A percentile compares a stretch with the other conserved stretches of the same genome.
These are phyloP conservation scores for Lagorchestes hirsutus DNA, from an alignment of 2,797 vertebrate genomes.

Conservation along the genomic window DNA sequence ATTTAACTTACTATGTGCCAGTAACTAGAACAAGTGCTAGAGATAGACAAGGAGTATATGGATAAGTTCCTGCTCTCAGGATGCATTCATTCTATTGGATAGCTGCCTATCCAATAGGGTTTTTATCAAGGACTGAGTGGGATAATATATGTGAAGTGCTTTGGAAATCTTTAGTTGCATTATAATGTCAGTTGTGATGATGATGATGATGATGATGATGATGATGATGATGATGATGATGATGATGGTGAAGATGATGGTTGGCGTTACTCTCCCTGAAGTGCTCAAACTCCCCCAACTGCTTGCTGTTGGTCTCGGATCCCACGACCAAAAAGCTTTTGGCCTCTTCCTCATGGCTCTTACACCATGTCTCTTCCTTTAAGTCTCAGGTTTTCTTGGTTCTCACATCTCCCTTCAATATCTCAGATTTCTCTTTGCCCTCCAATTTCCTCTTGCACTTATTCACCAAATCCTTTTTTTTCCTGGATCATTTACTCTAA, in stretches of 20 bases:
- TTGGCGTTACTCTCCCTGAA: neutral
- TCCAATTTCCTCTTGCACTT: neutral
- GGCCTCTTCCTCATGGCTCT: neutral
- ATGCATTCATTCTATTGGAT: neutral
- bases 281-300: neutral
- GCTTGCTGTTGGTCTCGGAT: neutral
- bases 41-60: fast-evolving
- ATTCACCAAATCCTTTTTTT: neutral
- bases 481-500: neutral
- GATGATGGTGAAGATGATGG: neutral
- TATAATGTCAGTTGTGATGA: neutral
- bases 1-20: neutral
- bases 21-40: fast-evolving
- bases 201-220: too few species aligned
- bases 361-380: neutral
- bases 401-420: neutral
- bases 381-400: neutral
- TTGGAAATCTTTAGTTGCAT: neutral
- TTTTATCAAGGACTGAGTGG: too few species aligned
- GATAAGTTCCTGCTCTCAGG: neutral
- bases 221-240: too few species aligned
- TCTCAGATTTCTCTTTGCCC: neutral
- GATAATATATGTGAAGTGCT: neutral
- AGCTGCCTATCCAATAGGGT: neutral
- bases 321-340: neutral